These are phyloP conservation scores for Anarsia innoxiella DNA, from an alignment of 2,888 invertebrate species.

Conservation along the genomic window DNA sequence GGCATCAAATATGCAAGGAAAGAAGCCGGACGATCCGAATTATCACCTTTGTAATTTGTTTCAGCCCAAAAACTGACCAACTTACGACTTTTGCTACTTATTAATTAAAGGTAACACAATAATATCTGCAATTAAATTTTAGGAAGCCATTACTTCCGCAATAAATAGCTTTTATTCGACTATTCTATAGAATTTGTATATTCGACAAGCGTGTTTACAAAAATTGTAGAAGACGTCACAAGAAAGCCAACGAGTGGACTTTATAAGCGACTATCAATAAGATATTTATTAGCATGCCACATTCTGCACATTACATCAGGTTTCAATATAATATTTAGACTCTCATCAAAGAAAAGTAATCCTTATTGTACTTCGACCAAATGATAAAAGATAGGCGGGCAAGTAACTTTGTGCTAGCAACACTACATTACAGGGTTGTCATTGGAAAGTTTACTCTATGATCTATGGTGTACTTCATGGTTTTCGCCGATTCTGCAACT, in stretches of 20 bases:
- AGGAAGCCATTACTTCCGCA: constrained; percentile 77
- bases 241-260: constrained; percentile 36
- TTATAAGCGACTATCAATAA: constrained; percentile 34
- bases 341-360: constrained; percentile 44
- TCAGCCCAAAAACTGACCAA: constrained; percentile 28
- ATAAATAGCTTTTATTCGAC: constrained; percentile 65
- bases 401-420: constrained; percentile 51
- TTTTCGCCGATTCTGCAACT: too few species aligned
- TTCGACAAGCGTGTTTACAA: constrained; percentile 77
- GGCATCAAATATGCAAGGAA: constrained; percentile 40
- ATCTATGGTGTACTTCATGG: too few species aligned
- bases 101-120: constrained; percentile 46
- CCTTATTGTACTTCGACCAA: constrained; percentile 42
- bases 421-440: constrained; percentile 49
- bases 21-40: constrained; percentile 54
- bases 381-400: constrained; percentile 46
- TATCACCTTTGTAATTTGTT: constrained; percentile 38
- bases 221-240: constrained; percentile 68
- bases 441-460: constrained; percentile 30
- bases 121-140: constrained; percentile 68
- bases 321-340: constrained; percentile 24
- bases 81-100: constrained; percentile 27
- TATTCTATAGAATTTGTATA: constrained; percentile 67
- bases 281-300: constrained; percentile 47
- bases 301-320: constrained; percentile 24